Percentiles rank a stretch among this genome's conserved stretches.
Evolutionary conservation across 2,797 vertebrate genomes (phyloP).

Genomic region (Melanotaenia pygmaea): DNA sequence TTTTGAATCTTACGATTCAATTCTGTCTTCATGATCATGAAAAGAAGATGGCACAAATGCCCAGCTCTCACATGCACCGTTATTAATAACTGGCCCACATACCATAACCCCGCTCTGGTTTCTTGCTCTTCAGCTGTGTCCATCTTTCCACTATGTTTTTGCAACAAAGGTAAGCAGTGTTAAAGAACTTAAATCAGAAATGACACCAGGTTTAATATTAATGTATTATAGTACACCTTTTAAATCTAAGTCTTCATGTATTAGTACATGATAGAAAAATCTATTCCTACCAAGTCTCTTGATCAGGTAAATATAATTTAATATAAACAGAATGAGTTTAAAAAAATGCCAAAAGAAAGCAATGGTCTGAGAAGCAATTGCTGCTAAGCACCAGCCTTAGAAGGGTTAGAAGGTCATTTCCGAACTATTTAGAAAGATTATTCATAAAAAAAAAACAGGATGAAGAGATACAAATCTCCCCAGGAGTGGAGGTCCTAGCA

Average conservation of each 20-base stretch:
- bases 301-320: not conserved
- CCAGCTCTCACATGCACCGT: constrained; percentile 49
- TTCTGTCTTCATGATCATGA: constrained; percentile 15
- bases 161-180: constrained; percentile 3
- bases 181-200: not conserved
- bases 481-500: not conserved
- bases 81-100: constrained; percentile 84
- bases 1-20: not conserved
- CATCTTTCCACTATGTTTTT: constrained; percentile 9
- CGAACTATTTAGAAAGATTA: not conserved
- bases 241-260: too few relatives aligned
- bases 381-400: too few relatives aligned
- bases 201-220: not conserved
- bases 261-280: too few relatives aligned
- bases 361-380: too few relatives aligned
- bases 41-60: constrained; percentile 23
- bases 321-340: not conserved
- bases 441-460: not conserved
- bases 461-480: not conserved
- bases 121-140: constrained; percentile 54
- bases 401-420: not conserved
- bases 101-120: constrained; percentile 73
- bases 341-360: too few relatives aligned
- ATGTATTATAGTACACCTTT: too few relatives aligned
- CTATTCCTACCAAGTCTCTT: not conserved